A percentile compares a stretch with the other conserved stretches of the same genome.
Evolutionary conservation across 2,797 vertebrate genomes (phyloP).

Genomic region (Phoebastria nigripes): DNA sequence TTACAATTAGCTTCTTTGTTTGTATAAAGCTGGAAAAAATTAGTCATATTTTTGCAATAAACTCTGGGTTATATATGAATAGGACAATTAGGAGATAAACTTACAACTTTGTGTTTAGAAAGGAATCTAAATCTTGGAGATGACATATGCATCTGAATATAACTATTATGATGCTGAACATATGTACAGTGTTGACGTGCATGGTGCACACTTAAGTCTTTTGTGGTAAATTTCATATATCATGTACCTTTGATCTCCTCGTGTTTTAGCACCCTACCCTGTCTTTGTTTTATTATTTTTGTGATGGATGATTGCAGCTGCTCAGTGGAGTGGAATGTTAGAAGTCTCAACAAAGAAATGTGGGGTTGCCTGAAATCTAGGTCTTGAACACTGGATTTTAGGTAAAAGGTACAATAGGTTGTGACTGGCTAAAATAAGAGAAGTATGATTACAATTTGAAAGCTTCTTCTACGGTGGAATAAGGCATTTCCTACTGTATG

Average conservation of each 20-base stretch:
- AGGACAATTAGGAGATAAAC: not conserved
- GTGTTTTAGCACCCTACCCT: not conserved
- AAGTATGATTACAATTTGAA: not conserved
- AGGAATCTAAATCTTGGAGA: not conserved
- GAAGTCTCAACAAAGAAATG: not conserved
- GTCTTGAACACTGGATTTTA: not conserved
- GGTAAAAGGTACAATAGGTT: not conserved
- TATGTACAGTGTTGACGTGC: not conserved
- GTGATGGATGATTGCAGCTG: not conserved
- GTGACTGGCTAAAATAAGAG: not conserved
- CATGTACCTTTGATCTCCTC: not conserved
- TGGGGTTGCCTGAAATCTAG: not conserved
- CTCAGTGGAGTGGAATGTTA: not conserved
- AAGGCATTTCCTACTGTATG: not conserved
- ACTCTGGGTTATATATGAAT: not conserved
- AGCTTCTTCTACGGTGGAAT: not conserved
- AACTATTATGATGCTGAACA: not conserved
- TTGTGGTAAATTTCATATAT: not conserved
- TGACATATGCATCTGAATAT: not conserved
- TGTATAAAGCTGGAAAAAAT: not conserved
- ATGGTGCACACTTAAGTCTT: not conserved
- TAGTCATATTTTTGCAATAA: conserved; percentile 1
- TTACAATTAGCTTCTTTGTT: not conserved
- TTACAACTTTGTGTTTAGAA: not conserved
- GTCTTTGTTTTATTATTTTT: not conserved